These are phyloP conservation scores for Megaustenia siamemsis DNA, from an alignment of 2,888 invertebrate species.

Conservation along the genomic window DNA sequence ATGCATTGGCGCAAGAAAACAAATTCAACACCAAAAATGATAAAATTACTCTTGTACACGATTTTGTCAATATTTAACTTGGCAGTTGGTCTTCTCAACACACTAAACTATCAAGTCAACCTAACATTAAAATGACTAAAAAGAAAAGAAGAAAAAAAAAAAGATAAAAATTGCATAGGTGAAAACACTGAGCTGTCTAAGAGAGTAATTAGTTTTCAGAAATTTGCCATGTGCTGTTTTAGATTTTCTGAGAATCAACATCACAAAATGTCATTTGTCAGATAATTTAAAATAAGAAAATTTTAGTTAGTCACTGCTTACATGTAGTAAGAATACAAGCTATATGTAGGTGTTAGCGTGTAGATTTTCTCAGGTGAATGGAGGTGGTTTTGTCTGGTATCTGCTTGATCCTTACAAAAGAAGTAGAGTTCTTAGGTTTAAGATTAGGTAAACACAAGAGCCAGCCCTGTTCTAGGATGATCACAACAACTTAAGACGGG, in stretches of 20 bases:
- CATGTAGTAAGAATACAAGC: not conserved
- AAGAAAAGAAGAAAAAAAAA: slow-evolving; percentile 34
- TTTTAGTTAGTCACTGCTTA: not conserved
- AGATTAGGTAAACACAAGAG: slow-evolving; percentile 43
- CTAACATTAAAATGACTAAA: slow-evolving; percentile 46
- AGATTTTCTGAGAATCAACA: not conserved
- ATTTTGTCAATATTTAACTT: slow-evolving; percentile 32
- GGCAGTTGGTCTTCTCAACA: slow-evolving; percentile 32
- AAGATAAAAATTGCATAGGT: slow-evolving; percentile 54
- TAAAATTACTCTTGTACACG: slow-evolving; percentile 47
- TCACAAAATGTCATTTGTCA: not conserved
- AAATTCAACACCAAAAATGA: slow-evolving; percentile 38
- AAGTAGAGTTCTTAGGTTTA: slow-evolving; percentile 20
- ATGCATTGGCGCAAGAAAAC: slow-evolving; percentile 50
- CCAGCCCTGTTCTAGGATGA: slow-evolving; percentile 52
- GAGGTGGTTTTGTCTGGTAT: not conserved
- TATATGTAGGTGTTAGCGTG: not conserved
- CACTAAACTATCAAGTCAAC: slow-evolving; percentile 31
- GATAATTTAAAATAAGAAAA: not conserved
- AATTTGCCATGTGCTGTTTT: slow-evolving; percentile 26
- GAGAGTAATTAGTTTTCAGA: not conserved
- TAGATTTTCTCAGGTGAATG: not conserved
- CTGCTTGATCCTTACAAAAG: slow-evolving; percentile 22
- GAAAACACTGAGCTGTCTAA: slow-evolving; percentile 17
- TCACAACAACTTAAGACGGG: slow-evolving; percentile 37